Evolutionary conservation across 2,113 vertebrate species (phyloP).

Genomic region (Neogale vison): DNA sequence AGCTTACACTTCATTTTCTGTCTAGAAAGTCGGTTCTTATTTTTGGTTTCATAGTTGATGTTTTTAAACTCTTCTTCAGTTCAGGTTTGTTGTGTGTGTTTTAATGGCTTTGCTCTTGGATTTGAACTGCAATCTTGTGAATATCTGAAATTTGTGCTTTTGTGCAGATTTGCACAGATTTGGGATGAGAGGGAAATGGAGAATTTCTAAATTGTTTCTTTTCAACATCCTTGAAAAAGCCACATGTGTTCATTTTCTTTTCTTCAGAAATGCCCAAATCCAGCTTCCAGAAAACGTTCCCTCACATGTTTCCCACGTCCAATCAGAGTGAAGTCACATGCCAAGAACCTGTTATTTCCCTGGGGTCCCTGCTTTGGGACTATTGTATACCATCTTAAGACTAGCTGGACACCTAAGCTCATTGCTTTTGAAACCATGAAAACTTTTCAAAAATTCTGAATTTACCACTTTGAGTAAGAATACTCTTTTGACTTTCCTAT

Average conservation of each 20-base stretch:
- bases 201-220: constrained; percentile 40
- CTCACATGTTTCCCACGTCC: not conserved
- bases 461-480: not conserved
- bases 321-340: not conserved
- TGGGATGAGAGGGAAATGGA: not conserved
- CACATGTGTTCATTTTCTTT: not conserved
- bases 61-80: not conserved
- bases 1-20: constrained; percentile 31
- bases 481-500: not conserved
- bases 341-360: not conserved
- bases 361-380: not conserved
- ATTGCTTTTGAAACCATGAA: not conserved
- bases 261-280: not conserved
- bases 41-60: not conserved
- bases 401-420: not conserved
- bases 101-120: constrained; percentile 7
- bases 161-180: not conserved
- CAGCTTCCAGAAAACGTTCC: not conserved
- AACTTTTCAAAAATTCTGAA: not conserved
- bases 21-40: constrained; percentile 56
- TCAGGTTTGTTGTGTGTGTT: not conserved
- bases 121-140: constrained; percentile 13
- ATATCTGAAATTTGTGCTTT: constrained; percentile 2
- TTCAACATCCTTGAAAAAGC: not conserved
- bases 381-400: not conserved